Percentiles rank a stretch among this genome's conserved stretches.
phyloP scores from a whole-genome alignment of 2,888 invertebrate genomes.

The Lasius fuliginosus region DNA sequence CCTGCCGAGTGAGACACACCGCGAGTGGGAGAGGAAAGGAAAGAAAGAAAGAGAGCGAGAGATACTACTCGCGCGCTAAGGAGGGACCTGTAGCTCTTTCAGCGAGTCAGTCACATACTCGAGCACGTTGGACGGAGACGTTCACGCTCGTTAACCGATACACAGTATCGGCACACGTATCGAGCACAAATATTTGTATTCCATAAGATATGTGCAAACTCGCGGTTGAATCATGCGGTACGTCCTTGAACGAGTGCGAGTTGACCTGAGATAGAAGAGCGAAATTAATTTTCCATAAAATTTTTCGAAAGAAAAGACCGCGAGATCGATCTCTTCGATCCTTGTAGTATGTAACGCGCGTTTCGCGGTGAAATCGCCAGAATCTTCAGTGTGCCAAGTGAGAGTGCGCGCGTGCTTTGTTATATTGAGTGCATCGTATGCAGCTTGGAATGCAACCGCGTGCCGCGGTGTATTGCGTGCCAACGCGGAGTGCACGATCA shows the following conservation, averaged over 20 bases:
- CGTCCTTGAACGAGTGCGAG: constrained; percentile 17
- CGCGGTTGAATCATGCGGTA: not conserved
- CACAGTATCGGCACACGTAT: not conserved
- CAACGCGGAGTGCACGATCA: constrained; percentile 47
- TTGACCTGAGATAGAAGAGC: not conserved
- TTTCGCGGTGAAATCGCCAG: constrained; percentile 22
- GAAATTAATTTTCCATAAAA: not conserved
- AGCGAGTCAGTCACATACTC: constrained; percentile 78
- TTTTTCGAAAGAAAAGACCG: not conserved
- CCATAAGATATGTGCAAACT: not conserved
- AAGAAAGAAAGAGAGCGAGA: constrained; percentile 60
- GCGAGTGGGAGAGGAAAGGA: constrained; percentile 66
- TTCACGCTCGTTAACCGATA: constrained; percentile 56
- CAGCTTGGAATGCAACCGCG: constrained; percentile 39
- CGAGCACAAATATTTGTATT: not conserved
- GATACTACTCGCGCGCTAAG: constrained; percentile 62
- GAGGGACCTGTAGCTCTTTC: constrained; percentile 77
- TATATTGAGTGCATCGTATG: constrained; percentile 22
- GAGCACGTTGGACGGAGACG: constrained; percentile 69
- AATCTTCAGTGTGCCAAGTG: constrained; percentile 17
- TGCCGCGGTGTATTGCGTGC: constrained; percentile 59
- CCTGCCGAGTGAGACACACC: constrained; percentile 49
- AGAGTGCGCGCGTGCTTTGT: constrained; percentile 43
- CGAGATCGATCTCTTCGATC: not conserved
- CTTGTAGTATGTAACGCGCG: not conserved